Base-by-base conservation (phyloP, 1,140 invertebrate species). In the Psix sp. region DNA sequence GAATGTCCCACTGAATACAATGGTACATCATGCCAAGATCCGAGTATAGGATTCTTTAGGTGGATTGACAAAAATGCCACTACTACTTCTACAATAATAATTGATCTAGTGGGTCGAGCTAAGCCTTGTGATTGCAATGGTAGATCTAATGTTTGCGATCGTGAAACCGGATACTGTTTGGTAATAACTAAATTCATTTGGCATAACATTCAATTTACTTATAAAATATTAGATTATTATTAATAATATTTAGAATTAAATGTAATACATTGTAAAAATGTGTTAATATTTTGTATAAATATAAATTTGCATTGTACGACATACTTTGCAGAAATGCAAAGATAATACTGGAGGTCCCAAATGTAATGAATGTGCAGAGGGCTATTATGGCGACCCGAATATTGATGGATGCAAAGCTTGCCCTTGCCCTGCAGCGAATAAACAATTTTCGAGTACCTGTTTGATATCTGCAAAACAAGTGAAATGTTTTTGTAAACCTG, bases 1-100 rank as follows among this genome's bases (percentile, higher is more conserved):
- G 88, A 91, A n/a, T 96, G 95, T 80, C 94, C 95, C 0, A 80
- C 86, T 4, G 89, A 92, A 33, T 97, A 96, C 84, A 91, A 91
- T 72, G 91, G 93, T 0, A 90, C 91, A 0, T 96, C 95, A 0
- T 97, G 96, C 85, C 95, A 97, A 81, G 90, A 96, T 82, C 95
- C 96, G 0, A 95, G 92, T 20, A 84, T 91, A 14, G 97, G 97
- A 0, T 98, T 93, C 82, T 98, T 92, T 77, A 89, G 95, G 10
- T 92, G 91, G 88, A 87, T 89, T 66, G 90, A 90, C 0, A 70
- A 26, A 43, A 87, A 83, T 38, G 87, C 79, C 39, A 86, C 86
- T 39, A 77, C 84, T 13, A 57, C 84, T 51, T 85, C 86, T 1
- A 93, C 90, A 16, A 92, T 94, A 60, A 87, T 92, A 5, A 92